Base-by-base conservation (phyloP, 64 coral and sea anemone species). In the Actinia equina region DNA sequence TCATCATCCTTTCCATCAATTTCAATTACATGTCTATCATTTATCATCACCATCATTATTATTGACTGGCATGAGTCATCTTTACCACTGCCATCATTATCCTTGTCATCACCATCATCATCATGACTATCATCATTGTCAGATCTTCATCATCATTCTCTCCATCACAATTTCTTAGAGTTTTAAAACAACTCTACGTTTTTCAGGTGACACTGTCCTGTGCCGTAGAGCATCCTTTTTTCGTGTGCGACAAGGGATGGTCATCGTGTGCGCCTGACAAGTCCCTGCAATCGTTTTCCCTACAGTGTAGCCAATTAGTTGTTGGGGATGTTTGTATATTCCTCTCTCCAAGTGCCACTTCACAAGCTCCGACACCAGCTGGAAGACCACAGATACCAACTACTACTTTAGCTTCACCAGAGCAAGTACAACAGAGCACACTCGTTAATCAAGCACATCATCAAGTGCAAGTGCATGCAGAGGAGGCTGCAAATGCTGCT, bases 271-370 rank as follows among this genome's bases (percentile, higher is more conserved):
- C 52, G 6, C 97, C 97, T 46, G 91, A 95, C 20, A 87, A 92
- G 58, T 88, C 93, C 19, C 77, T 90, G 22, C 62, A 88, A 13
- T 90, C 90, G 42, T 99, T 95, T 77, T 84, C 59, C 17, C 88
- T 99, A 22, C 77, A 65, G 52, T 99, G 97, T 55, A 90, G 95
- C 30, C 90, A 53, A 18, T 76, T 99, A 13, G 95, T 93, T 80
- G 88, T 99, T 64, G 97, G 97, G 44, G 97, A 99, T 82, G 85
- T 99, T 27, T 99, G 97, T 51, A 92, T 99, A 59, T 99, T 99
- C 56, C 85, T 99, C 11, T 95, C 97, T 22, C 91, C 91, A 52
- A 85, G 69, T 49, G 43, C 79, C 8, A 71, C 88, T 10, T 55
- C 91, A 41, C 55, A 52, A 55, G 88, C 88, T n/a, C 79, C 87